Evolutionary conservation across 2,797 vertebrate species (phyloP).

Genomic region (Diglossa cyanea): DNA sequence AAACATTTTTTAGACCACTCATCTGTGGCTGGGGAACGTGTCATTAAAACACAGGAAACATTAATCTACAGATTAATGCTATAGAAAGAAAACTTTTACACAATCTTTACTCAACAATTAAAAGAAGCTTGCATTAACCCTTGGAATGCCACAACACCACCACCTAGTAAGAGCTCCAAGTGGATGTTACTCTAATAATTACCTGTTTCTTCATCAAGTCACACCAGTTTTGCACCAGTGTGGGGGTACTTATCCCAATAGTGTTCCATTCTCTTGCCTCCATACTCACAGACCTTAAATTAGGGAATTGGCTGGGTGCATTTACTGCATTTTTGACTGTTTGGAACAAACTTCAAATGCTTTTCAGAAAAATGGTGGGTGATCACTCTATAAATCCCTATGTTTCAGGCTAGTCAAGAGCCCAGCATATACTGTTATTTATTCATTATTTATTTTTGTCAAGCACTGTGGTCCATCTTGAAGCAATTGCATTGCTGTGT

Average conservation of each 20-base stretch:
- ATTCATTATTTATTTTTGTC: slow-evolving; percentile 60
- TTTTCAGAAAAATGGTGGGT: background rate
- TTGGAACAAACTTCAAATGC: background rate
- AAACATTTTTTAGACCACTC: slow-evolving; percentile 65
- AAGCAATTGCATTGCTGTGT: slow-evolving; percentile 59
- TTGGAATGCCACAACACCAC: background rate
- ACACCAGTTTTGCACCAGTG: background rate
- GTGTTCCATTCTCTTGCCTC: background rate
- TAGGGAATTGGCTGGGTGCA: background rate
- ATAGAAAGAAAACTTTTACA: slow-evolving; percentile 61
- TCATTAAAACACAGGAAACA: slow-evolving; percentile 70
- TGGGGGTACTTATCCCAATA: accelerated
- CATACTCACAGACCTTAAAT: background rate
- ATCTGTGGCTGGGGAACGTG: slow-evolving; percentile 50
- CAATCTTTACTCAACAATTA: slow-evolving; percentile 53
- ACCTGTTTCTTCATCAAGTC: background rate
- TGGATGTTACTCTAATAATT: background rate
- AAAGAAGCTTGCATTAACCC: slow-evolving; percentile 61
- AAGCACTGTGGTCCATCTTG: slow-evolving; percentile 76
- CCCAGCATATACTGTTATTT: background rate
- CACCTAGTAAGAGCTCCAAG: background rate
- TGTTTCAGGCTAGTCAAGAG: background rate
- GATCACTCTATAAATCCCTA: background rate
- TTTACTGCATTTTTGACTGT: background rate
- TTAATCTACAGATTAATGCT: slow-evolving; percentile 64